A percentile compares a stretch with the other conserved stretches of the same genome.
phyloP scores from a whole-genome alignment of 2,797 vertebrate species.

The Malurus splendens region DNA sequence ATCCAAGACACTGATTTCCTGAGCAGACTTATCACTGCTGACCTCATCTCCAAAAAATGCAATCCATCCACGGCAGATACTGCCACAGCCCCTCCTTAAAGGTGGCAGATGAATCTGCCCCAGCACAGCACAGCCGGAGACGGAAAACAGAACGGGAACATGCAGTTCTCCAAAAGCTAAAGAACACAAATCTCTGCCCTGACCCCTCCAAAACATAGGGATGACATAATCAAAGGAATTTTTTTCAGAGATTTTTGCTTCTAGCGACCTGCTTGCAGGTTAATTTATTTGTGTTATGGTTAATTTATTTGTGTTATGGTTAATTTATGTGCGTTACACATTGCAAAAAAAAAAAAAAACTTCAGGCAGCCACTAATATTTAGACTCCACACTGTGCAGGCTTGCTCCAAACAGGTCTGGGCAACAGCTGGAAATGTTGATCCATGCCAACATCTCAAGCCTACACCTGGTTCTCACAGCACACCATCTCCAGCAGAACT shows the following conservation, averaged over 20 bases:
- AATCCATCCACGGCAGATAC: neutral
- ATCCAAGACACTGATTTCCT: neutral
- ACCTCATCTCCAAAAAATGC: slow-evolving; percentile 11
- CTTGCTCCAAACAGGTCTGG: slow-evolving; percentile 18
- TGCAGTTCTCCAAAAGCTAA: fast-evolving
- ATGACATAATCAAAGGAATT: neutral
- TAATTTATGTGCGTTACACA: neutral
- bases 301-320: neutral
- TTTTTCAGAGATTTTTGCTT: neutral
- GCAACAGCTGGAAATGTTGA: neutral
- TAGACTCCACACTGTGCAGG: neutral
- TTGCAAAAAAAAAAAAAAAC: neutral
- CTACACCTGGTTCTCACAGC: neutral
- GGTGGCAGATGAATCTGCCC: neutral
- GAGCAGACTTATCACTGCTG: neutral
- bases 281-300: neutral
- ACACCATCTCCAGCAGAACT: neutral
- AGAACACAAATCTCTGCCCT: neutral
- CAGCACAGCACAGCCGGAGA: neutral
- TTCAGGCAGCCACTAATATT: neutral
- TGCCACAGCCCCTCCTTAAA: neutral
- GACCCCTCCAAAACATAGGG: neutral
- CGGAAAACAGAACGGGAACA: neutral
- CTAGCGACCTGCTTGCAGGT: neutral
- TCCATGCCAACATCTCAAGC: neutral